Percentiles rank a stretch among this genome's conserved stretches.
Evolutionary conservation across 2,113 vertebrate genomes (phyloP).

Genomic region (Ondatra zibethicus): DNA sequence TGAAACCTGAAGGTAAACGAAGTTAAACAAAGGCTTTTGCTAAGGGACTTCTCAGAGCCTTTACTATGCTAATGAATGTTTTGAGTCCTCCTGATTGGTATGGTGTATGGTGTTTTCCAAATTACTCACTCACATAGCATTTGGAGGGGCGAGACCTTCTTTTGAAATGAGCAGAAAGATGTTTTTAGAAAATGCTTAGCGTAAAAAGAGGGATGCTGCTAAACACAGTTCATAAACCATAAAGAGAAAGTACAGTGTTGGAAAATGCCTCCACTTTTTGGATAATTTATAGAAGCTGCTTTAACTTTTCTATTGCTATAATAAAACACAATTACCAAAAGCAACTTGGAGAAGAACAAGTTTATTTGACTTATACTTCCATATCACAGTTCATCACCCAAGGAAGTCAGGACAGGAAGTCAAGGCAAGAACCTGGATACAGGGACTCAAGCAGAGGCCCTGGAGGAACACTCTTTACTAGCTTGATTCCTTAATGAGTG

Average conservation of each 20-base stretch:
- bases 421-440: not conserved
- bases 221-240: not conserved
- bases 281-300: not conserved
- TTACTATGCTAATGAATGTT: constrained; percentile 41
- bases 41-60: constrained; percentile 46
- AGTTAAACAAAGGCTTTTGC: constrained; percentile 57
- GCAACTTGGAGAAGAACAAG: not conserved
- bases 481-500: not conserved
- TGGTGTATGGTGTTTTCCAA: not conserved
- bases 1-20: constrained; percentile 63
- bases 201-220: constrained; percentile 17
- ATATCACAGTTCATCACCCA: too few relatives aligned
- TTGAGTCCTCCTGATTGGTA: not conserved
- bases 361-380: not conserved
- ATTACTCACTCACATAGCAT: not conserved
- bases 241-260: constrained; percentile 32
- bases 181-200: constrained; percentile 3
- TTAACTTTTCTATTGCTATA: not conserved
- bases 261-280: constrained; percentile 27
- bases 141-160: not conserved
- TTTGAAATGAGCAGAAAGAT: constrained; percentile 21
- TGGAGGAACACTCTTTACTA: not conserved
- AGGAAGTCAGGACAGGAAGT: not conserved
- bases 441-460: not conserved
- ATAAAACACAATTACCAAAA: not conserved